Conservation (phyloP, 2,888 invertebrate genomes). For the Blastobasis adustella region DNA sequence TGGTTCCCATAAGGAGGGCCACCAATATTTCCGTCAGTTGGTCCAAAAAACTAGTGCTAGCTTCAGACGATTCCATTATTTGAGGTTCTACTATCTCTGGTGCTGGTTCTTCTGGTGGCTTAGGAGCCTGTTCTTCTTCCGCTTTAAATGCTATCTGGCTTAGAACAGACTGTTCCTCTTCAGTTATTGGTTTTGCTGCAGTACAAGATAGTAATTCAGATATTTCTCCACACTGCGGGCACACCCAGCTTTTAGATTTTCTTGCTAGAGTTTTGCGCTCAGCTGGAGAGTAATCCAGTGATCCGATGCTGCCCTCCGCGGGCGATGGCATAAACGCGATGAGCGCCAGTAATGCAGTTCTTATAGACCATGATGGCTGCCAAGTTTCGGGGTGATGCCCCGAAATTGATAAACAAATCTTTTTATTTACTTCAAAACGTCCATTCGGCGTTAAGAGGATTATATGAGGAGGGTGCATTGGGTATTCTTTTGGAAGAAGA, state of each 20-base stretch:
- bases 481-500: constrained; percentile 93
- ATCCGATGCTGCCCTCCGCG: constrained; percentile 92
- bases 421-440: constrained; percentile 93
- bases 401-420: constrained; percentile 96
- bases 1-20: constrained; percentile 57
- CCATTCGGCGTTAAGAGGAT: constrained; percentile 95
- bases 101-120: constrained; percentile 43
- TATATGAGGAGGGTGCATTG: constrained; percentile 97
- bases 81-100: constrained; percentile 44
- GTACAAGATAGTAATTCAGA: constrained; percentile 53
- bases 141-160: constrained; percentile 70
- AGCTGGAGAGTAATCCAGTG: constrained; percentile 89
- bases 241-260: constrained; percentile 73
- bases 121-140: constrained; percentile 56
- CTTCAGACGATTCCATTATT: constrained; percentile 51
- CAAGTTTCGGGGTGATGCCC: constrained; percentile 98
- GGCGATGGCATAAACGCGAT: constrained; percentile 97
- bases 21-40: constrained; percentile 60
- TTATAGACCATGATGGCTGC: constrained; percentile 97
- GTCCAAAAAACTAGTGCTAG: constrained; percentile 53
- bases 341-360: constrained; percentile 92
- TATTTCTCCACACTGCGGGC: constrained; percentile 60
- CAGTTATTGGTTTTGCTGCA: constrained; percentile 64
- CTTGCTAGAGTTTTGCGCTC: constrained; percentile 87
- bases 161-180: constrained; percentile 62